Evolutionary conservation across 2,797 vertebrate species (phyloP), one percentile per base, ranked within the genome.

Genomic region (Enteromius fasciolatus): DNA sequence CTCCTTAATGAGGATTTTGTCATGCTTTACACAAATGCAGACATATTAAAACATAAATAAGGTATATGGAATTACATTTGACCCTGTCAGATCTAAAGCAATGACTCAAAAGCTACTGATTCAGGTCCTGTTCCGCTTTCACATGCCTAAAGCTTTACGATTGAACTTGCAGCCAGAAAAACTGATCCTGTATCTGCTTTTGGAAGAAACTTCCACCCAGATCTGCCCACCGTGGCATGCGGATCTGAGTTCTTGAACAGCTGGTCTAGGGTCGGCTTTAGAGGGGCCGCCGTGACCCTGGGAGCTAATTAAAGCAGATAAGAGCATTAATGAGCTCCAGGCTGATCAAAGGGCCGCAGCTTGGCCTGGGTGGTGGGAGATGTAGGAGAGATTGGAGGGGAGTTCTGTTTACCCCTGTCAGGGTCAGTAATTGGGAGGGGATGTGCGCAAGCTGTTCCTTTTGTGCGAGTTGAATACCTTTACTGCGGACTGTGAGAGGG

Each of bases 231-330:
- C 12, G 52, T n/a, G 36, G 44, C 31, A 17, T 84, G 80, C 50
- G 54, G 77, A 83, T 80, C 36, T 78, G 73, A 82, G 66, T 63
- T 75, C 76, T 86, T 70, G 82, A 85, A 81, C 85, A 80, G 76
- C 86, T 86, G 85, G 83, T 78, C 83, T 77, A 67, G 75, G 88
- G 83, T 87, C 81, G 48, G 76, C 70, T 82, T 77, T 84, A 83
- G 72, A 83, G 75, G 78, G 85, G 86, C 88, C 69, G 77, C 54
- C n/a, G 48, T 87, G 87, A 89, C 88, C 87, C 86, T 80, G 81
- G 85, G 83, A 87, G 89, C 87, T 91, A 89, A 91, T 91, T 89
- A 91, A 87, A 87, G 82, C 84, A 89, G 89, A 89, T 91, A 89
- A 89, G 87, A 88, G 84, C 84, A 87, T 87, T 91, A 90, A 91